phyloP scores from a whole-genome alignment of 2,113 vertebrate species.

The Chauna torquata region DNA sequence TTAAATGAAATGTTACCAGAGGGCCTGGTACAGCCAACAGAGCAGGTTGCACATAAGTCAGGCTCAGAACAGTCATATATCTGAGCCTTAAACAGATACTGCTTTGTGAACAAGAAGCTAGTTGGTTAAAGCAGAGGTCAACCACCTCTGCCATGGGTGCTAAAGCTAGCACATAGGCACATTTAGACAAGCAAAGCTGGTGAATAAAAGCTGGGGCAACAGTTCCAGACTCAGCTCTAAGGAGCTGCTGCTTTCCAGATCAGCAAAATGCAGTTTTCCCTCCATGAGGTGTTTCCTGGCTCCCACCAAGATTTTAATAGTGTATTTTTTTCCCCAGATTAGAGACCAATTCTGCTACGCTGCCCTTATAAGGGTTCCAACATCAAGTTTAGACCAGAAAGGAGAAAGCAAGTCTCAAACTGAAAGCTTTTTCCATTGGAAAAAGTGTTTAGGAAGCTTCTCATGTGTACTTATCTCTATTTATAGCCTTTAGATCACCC shows the following conservation, averaged over 20 bases:
- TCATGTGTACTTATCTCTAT: neutral
- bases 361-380: neutral
- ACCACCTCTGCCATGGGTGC: neutral
- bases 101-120: neutral
- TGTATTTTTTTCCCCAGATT: too few species aligned
- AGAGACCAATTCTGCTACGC: neutral
- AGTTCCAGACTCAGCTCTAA: neutral
- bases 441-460: neutral
- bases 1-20: neutral
- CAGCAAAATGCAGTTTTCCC: neutral
- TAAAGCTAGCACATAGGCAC: neutral
- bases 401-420: neutral
- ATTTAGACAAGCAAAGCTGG: neutral
- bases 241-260: neutral
- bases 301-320: neutral
- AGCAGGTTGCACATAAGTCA: neutral
- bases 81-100: neutral
- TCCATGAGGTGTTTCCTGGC: neutral
- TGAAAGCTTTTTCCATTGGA: neutral
- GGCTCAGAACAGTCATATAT: neutral
- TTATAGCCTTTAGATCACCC: neutral
- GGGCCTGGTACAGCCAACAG: neutral
- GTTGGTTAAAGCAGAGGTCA: neutral
- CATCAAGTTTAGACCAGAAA: neutral
- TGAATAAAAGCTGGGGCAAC: neutral